These are phyloP conservation scores for Crenichthys baileyi DNA, from an alignment of 2,797 vertebrate species.

Conservation along the genomic window DNA sequence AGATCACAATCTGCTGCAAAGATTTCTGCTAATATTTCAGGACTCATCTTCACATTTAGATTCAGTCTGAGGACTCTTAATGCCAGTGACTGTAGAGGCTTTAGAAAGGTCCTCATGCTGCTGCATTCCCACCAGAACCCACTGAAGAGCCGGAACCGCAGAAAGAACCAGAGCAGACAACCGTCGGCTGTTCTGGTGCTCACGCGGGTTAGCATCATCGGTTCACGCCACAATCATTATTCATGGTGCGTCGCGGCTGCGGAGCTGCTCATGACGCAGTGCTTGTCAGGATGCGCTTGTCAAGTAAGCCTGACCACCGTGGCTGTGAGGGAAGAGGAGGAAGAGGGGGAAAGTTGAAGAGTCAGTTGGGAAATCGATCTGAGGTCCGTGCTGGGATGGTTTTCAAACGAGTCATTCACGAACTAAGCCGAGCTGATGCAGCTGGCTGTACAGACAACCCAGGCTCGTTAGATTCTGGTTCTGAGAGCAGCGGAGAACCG, in stretches of 20 bases:
- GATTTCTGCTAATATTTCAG: conserved; percentile 22
- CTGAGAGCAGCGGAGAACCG: too few relatives aligned
- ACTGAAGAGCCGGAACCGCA: background rate
- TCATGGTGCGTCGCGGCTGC: conserved; percentile 53
- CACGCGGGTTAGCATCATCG: conserved; percentile 43
- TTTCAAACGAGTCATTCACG: conserved; percentile 30
- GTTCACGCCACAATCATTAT: conserved; percentile 65
- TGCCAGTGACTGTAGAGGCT: background rate
- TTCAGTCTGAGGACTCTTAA: conserved; percentile 17
- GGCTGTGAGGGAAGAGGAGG: conserved; percentile 38
- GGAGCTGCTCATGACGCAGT: conserved; percentile 55
- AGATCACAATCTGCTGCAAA: conserved; percentile 46
- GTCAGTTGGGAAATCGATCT: conserved; percentile 48
- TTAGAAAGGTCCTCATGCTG: conserved; percentile 28
- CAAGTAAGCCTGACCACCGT: conserved; percentile 54
- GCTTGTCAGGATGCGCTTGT: conserved; percentile 62
- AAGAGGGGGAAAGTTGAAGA: conserved; percentile 32
- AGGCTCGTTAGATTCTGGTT: background rate
- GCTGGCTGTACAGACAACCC: conserved; percentile 4
- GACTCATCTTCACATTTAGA: conserved; percentile 18
- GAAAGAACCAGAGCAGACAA: conserved; percentile 3
- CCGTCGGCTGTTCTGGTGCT: conserved; percentile 24
- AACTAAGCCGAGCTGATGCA: background rate
- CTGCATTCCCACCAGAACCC: conserved; percentile 13
- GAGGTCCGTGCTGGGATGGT: conserved; percentile 31